These are phyloP conservation scores for Amazona ochrocephala DNA, from an alignment of 2,797 vertebrate genomes.

Conservation along the genomic window DNA sequence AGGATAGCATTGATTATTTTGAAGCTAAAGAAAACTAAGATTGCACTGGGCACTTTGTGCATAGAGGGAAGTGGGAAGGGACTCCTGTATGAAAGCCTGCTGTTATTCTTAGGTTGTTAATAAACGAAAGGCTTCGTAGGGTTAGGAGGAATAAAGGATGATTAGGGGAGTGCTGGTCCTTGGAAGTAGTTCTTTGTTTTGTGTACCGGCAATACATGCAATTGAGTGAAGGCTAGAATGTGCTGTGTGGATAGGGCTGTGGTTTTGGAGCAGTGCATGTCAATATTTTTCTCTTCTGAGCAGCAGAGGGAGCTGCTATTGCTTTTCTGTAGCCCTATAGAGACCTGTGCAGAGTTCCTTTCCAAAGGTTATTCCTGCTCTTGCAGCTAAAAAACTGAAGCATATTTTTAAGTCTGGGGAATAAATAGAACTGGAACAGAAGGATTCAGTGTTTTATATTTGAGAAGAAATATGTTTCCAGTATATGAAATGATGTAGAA, in stretches of 20 bases:
- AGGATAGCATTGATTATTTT: background rate
- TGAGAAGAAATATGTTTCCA: background rate
- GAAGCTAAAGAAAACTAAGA: background rate
- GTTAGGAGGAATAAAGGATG: background rate
- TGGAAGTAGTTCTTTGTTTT: background rate
- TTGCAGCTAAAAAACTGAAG: background rate
- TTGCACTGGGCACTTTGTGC: background rate
- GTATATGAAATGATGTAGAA: background rate
- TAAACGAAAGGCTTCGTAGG: background rate
- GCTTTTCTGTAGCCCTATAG: background rate
- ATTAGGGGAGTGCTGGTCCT: background rate
- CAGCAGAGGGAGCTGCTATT: constrained; percentile 71
- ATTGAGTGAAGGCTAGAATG: background rate
- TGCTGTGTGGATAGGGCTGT: background rate
- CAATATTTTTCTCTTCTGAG: background rate
- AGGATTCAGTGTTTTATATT: background rate
- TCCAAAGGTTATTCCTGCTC: background rate
- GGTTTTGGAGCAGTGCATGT: background rate
- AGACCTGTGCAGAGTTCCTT: background rate
- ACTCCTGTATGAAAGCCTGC: background rate
- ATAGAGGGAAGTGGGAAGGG: background rate
- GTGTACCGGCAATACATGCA: background rate
- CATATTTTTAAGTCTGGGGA: background rate
- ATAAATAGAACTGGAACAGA: background rate
- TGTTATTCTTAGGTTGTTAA: background rate